Evolutionary conservation across 2,113 vertebrate species (phyloP).

Genomic region (Vanacampus margaritifer): DNA sequence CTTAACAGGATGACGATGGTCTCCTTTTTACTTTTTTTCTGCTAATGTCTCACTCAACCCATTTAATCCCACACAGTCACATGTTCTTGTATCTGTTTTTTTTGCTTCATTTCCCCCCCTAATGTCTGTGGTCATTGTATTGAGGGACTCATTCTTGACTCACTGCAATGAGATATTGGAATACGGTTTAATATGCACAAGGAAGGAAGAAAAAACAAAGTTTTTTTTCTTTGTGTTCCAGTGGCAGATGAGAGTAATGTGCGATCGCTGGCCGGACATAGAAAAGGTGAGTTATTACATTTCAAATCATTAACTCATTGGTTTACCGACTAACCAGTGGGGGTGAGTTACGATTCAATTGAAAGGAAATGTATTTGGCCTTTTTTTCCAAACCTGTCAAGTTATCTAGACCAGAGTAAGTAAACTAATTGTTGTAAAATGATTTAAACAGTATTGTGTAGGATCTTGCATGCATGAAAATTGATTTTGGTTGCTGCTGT

Average conservation of each 20-base stretch:
- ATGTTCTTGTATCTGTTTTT: conserved; percentile 29
- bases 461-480: too few relatives aligned
- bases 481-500: too few relatives aligned
- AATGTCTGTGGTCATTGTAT: conserved; percentile 22
- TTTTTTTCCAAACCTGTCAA: too few relatives aligned
- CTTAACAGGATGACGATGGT: not conserved
- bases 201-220: too few relatives aligned
- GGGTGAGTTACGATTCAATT: not conserved
- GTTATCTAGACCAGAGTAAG: too few relatives aligned
- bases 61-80: conserved; percentile 26
- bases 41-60: conserved; percentile 44
- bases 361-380: too few relatives aligned
- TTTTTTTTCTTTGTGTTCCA: conserved; percentile 35
- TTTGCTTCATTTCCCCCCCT: conserved; percentile 48
- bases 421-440: too few relatives aligned
- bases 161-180: not conserved
- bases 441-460: too few relatives aligned
- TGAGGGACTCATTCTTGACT: not conserved
- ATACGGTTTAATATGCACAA: not conserved
- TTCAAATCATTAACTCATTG: not conserved
- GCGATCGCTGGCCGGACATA: conserved; percentile 70
- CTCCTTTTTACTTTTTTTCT: conserved; percentile 25
- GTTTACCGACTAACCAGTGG: not conserved
- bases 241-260: conserved; percentile 90
- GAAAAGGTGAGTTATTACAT: conserved; percentile 45